Base-by-base conservation (phyloP, 2,113 vertebrate genomes). In the Lichenostomus cassidix region DNA sequence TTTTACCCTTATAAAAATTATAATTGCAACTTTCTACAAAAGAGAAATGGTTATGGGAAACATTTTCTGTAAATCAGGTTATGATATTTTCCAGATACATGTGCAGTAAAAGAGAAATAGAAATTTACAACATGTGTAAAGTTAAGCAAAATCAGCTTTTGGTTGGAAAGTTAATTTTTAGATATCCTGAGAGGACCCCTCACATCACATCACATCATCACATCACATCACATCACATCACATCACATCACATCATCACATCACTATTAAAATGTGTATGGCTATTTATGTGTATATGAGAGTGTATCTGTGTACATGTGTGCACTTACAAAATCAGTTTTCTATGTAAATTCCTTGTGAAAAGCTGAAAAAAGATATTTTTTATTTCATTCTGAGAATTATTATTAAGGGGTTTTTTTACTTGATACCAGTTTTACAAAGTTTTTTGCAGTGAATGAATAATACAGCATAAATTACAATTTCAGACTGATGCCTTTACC, bases 61-160 rank as follows among this genome's bases (percentile, higher is more conserved):
- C 8, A 19, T 86, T 93, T 92, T 95, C 68, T 81, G 56, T 89
- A 89, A 90, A 90, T 89, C 86, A 89, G 29, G 19, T 86, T 92
- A 69, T 89, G 90, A 91, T 90, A 28, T 71, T 90, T 93, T 96
- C 92, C 92, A 95, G 86, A 92, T 89, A 83, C 73, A 22, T 37
- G 21, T 47, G 60, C 82, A 74, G 39, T 83, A 80, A 90, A 93
- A 88, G 23, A 92, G 68, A 86, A 88, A 67, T 75, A 75, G 63
- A 88, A 93, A 94, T 89, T 74, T 93, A 37, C 69, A 89, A 89
- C 83, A 89, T 78, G 63, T 89, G 76, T 92, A 83, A 89, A 75
- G 60, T 85, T 93, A 90, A 91, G 42, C 33, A 92, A 80, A 94
- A 78, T 91, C 80, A 81, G 39, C 56, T 94, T 95, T 86, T 39